Conservation (phyloP, 2,888 invertebrate species). For the Leptinotarsa haldemani region DNA sequence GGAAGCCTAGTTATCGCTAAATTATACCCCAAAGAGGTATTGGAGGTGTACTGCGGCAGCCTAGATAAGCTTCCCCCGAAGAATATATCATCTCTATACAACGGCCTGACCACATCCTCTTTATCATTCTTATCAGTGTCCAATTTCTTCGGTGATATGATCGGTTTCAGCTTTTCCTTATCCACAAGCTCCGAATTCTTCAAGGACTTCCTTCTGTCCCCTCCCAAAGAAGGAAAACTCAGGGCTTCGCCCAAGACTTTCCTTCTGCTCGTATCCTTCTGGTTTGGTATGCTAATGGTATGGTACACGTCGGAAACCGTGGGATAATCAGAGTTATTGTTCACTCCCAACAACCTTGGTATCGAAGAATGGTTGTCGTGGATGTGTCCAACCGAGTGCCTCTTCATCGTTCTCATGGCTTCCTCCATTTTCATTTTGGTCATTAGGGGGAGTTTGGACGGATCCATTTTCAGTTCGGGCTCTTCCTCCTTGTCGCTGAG, state of each 20-base stretch:
- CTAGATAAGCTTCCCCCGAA: slow-evolving; percentile 88
- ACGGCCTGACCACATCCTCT: slow-evolving; percentile 75
- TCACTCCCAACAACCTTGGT: slow-evolving; percentile 58
- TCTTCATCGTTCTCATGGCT: slow-evolving; percentile 57
- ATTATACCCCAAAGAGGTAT: slow-evolving; percentile 83
- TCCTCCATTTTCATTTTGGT: slow-evolving; percentile 61
- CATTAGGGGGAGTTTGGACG: slow-evolving; percentile 55
- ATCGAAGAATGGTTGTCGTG: slow-evolving; percentile 58
- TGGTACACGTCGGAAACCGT: slow-evolving; percentile 77
- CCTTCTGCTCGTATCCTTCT: slow-evolving; percentile 49
- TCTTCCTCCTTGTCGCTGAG: slow-evolving; percentile 55
- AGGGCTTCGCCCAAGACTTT: slow-evolving; percentile 62
- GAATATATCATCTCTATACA: slow-evolving; percentile 93
- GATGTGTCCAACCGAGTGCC: slow-evolving; percentile 47
- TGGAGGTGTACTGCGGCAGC: slow-evolving; percentile 86
- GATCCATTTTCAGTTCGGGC: slow-evolving; percentile 65
- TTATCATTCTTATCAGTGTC: slow-evolving; percentile 54
- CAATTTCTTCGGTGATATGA: slow-evolving; percentile 48
- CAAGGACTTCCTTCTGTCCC: slow-evolving; percentile 31
- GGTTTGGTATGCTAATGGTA: slow-evolving; percentile 60
- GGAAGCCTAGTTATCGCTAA: slow-evolving; percentile 85
- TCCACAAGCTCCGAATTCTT: slow-evolving; percentile 46
- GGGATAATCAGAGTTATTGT: slow-evolving; percentile 72
- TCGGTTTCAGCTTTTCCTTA: slow-evolving; percentile 45
- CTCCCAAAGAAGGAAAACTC: slow-evolving; percentile 36